A percentile compares a stretch with the other conserved stretches of the same genome.
These are phyloP conservation scores for Iphiclides podalirius DNA, from an alignment of 2,888 invertebrate genomes.

Conservation along the genomic window DNA sequence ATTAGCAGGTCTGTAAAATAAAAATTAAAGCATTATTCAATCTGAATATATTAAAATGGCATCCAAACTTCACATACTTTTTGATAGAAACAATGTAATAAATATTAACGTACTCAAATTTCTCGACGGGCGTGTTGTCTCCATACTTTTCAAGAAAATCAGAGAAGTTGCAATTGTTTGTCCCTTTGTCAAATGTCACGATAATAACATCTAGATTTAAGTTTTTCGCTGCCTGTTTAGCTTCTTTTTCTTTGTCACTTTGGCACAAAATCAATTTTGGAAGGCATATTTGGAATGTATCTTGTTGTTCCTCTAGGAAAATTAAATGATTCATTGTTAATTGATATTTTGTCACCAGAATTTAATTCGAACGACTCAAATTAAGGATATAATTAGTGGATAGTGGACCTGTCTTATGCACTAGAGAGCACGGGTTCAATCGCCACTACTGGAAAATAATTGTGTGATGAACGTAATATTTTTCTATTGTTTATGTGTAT, in stretches of 20 bases:
- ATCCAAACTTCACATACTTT: too few relatives aligned
- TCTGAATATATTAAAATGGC: background rate
- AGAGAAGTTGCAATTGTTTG: conserved; percentile 6
- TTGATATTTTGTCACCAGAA: too few relatives aligned
- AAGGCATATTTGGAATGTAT: conserved; percentile 13
- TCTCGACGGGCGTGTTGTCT: conserved; percentile 26
- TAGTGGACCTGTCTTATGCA: too few relatives aligned
- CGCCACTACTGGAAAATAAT: too few relatives aligned
- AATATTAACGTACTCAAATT: conserved; percentile 26
- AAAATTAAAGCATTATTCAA: background rate
- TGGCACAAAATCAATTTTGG: conserved; percentile 31
- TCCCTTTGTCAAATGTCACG: conserved; percentile 34
- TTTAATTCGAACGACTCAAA: too few relatives aligned
- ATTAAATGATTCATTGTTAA: too few relatives aligned
- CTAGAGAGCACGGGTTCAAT: too few relatives aligned
- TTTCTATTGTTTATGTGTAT: too few relatives aligned
- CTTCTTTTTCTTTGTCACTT: conserved; percentile 23
- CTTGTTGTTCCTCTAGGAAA: conserved; percentile 28
- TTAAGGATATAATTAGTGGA: too few relatives aligned
- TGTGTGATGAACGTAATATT: too few relatives aligned
- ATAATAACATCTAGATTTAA: conserved; percentile 40
- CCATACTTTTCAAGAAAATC: conserved; percentile 29
- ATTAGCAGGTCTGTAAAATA: conserved; percentile 38
- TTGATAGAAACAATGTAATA: too few relatives aligned
- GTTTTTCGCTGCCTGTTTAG: conserved; percentile 41